phyloP scores from a whole-genome alignment of 1,140 invertebrate species.

The Tigriopus japonicus region DNA sequence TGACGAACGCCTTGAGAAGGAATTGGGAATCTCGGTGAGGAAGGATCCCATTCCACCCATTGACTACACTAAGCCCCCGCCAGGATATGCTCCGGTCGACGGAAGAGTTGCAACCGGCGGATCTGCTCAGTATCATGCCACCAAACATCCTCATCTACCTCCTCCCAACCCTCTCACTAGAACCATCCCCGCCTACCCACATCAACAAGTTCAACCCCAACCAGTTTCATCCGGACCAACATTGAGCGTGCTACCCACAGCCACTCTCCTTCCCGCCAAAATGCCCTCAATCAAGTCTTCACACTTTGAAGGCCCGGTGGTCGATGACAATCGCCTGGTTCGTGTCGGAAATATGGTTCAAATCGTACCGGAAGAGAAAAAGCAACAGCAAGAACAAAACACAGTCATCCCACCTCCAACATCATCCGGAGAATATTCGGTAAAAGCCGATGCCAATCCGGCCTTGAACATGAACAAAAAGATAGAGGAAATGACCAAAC shows the following conservation, averaged over 20 bases:
- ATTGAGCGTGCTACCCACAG: too few species aligned
- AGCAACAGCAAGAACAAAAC: background rate
- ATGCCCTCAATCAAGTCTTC: too few species aligned
- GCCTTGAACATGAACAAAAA: background rate
- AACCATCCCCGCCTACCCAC: too few species aligned
- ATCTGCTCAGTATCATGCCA: background rate
- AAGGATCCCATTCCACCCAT: background rate
- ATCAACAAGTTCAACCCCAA: too few species aligned
- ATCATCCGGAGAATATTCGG: too few species aligned
- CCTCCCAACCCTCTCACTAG: background rate
- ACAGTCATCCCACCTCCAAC: too few species aligned
- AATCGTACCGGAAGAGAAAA: slow-evolving; percentile 3
- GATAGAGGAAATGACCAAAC: background rate
- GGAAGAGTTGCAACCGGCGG: background rate
- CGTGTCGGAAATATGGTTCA: slow-evolving; percentile 5
- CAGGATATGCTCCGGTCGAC: background rate
- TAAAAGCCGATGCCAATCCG: background rate
- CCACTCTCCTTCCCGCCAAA: too few species aligned
- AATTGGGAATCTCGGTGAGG: slow-evolving; percentile 2
- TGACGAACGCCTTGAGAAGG: slow-evolving; percentile 5
- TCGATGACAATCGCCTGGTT: slow-evolving; percentile 4
- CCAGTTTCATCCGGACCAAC: too few species aligned
- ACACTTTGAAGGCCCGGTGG: background rate
- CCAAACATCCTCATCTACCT: background rate
- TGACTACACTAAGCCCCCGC: background rate